Conservation (phyloP, 2,888 invertebrate genomes). For the Agelastica alni region DNA sequence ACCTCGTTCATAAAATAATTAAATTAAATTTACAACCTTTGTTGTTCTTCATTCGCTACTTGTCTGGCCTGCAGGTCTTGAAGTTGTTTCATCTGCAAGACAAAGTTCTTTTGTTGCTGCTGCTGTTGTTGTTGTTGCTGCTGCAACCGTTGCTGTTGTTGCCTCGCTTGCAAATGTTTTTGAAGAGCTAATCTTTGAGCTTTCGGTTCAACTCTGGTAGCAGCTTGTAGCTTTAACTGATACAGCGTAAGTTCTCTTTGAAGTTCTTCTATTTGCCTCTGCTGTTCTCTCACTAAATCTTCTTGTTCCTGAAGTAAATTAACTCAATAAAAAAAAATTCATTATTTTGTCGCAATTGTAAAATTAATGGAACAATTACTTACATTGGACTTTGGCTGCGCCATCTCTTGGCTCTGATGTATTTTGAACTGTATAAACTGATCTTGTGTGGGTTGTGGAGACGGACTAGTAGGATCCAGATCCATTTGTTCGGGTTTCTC, state of each 20-base stretch:
- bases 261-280: conserved; percentile 84
- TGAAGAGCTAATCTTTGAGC: conserved; percentile 51
- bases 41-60: conserved; percentile 55
- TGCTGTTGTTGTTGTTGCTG: conserved; percentile 57
- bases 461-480: conserved; percentile 58
- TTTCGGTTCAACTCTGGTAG: conserved; percentile 54
- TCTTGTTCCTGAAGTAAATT: conserved; percentile 55
- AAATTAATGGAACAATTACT: neutral
- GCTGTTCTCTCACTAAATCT: conserved; percentile 82
- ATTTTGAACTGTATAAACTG: conserved; percentile 33
- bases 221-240: conserved; percentile 74
- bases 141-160: conserved; percentile 52
- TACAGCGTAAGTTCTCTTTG: conserved; percentile 80
- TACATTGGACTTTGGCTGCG: conserved; percentile 1
- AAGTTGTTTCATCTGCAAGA: conserved; percentile 63
- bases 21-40: too few species aligned
- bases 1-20: too few species aligned
- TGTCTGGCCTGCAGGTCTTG: conserved; percentile 66
- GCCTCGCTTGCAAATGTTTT: conserved; percentile 52
- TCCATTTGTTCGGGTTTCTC: conserved; percentile 52
- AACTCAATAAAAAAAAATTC: too few species aligned
- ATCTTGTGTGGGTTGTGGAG: conserved; percentile 48
- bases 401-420: conserved; percentile 1
- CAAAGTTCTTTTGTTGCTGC: conserved; percentile 61
- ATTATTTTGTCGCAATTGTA: neutral